Base-by-base conservation (phyloP, 1,140 invertebrate species). In the Camponotus vicinus region DNA sequence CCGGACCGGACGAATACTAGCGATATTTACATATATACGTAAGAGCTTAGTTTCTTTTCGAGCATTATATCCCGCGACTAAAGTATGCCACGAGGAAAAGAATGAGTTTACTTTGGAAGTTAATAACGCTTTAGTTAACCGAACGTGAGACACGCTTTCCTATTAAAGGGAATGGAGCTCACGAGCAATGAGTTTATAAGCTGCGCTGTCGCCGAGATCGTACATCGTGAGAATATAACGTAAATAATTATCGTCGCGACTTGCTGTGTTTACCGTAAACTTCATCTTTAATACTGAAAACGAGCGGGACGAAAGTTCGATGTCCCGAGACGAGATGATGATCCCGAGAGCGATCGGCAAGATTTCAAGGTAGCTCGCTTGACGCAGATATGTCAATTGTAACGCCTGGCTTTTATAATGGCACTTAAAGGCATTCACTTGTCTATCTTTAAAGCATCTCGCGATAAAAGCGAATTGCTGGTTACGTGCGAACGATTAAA, bases 51-150 rank as follows among this genome's bases (percentile, higher is more conserved):
- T 85, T 87, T 87, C 71, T 85, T 85, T 87, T 80, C 69, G 75
- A 57, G 75, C 79, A 87, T 90, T 89, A 52, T 15, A 1, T 11
- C 8, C 42, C 9, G 42, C 42, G 42, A 45, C 1, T 27, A 71
- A 57, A 37, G 73, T 73, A 42, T 57, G 79, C 18, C 57, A 63
- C 18, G 27, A 55, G 49, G 61, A 69, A 87, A 89, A 90, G 73
- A 83, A 67, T 84, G n/a, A 61, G 67, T 89, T 89, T 87, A 85
- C 75, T 85, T 87, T 77, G 42, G 69, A 87, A 89, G 76, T 90
- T 85, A 77, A 89, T 77, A 89, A 77, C 83, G 61, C 76, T 79
- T 86, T 86, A 75, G 86, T 64, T 32, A 69, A 85, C 86, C 57
- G 73, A 78, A 89, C 82, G n/a, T 78, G 82, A 85, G 70, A 86